Evolutionary conservation across 2,888 invertebrate species (phyloP).

Genomic region (Salpingus planirostris): DNA sequence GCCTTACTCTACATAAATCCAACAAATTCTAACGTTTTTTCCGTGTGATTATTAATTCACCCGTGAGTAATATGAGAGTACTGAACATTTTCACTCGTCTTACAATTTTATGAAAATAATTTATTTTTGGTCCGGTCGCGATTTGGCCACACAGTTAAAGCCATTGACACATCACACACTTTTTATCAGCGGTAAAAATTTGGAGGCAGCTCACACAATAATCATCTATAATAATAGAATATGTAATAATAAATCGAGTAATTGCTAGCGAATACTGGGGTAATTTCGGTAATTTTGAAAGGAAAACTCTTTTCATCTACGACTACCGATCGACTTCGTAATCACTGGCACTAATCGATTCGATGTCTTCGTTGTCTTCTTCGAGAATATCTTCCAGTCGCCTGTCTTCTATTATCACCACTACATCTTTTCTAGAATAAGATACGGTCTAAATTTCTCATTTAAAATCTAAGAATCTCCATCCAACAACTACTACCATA

Average conservation of each 20-base stretch:
- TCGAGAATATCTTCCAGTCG: slow-evolving; percentile 37
- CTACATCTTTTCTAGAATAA: slow-evolving; percentile 38
- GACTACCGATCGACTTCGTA: slow-evolving; percentile 8
- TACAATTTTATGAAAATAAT: slow-evolving; percentile 1
- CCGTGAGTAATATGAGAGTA: slow-evolving; percentile 2
- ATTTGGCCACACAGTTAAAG: slow-evolving; percentile 16
- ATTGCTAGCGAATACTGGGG: too few relatives aligned
- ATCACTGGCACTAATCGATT: slow-evolving; percentile 21
- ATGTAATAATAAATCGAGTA: too few relatives aligned
- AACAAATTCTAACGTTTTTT: too few relatives aligned
- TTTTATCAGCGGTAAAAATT: slow-evolving; percentile 7
- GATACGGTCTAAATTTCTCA: slow-evolving; percentile 17
- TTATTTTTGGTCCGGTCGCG: slow-evolving; percentile 9
- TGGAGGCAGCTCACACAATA: not conserved
- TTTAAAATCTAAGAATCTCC: too few relatives aligned
- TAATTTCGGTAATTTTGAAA: too few relatives aligned
- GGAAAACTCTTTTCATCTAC: too few relatives aligned
- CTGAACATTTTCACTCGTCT: too few relatives aligned
- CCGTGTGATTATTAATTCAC: too few relatives aligned
- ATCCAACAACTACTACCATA: too few relatives aligned
- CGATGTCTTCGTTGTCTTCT: slow-evolving; percentile 38
- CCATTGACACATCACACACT: slow-evolving; percentile 14
- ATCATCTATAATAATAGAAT: not conserved
- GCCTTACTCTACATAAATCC: too few relatives aligned
- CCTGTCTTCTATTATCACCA: slow-evolving; percentile 33